Evolutionary conservation across 2,113 vertebrate species (phyloP).

Genomic region (Burhinus bistriatus): DNA sequence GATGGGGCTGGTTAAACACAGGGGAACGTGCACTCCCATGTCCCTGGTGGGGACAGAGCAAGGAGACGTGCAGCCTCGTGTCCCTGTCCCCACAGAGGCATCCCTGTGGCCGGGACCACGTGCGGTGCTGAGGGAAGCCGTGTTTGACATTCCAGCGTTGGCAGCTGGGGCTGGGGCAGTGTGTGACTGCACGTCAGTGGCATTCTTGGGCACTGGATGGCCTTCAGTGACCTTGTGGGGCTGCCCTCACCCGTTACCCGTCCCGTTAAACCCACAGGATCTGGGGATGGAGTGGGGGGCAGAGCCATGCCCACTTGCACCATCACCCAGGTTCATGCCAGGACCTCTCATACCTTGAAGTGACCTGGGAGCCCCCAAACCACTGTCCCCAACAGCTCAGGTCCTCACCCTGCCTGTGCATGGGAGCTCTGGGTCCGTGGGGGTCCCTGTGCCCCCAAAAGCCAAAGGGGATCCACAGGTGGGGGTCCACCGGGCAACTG

Average conservation of each 20-base stretch:
- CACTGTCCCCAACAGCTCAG: neutral
- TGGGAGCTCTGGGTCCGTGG: accelerated
- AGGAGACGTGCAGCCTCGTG: neutral
- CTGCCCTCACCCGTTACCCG: neutral
- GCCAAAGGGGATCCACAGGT: neutral
- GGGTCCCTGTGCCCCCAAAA: neutral
- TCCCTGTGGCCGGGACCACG: neutral
- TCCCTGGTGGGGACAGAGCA: neutral
- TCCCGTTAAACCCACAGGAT: neutral
- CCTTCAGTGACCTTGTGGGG: neutral
- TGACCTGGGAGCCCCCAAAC: neutral
- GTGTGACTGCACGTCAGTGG: neutral
- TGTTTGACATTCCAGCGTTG: neutral
- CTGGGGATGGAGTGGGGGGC: neutral
- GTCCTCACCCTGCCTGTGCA: neutral
- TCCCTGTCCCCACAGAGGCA: neutral
- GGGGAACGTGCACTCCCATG: no score
- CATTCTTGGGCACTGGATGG: neutral
- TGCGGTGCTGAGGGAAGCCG: neutral
- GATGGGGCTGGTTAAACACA: no score
- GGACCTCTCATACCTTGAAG: neutral
- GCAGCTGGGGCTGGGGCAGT: neutral
- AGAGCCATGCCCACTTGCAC: neutral
- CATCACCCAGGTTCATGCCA: accelerated
- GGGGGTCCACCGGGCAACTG: neutral